Evolutionary conservation across 2,797 vertebrate genomes (phyloP).

Genomic region (Bradypodion ventrale): DNA sequence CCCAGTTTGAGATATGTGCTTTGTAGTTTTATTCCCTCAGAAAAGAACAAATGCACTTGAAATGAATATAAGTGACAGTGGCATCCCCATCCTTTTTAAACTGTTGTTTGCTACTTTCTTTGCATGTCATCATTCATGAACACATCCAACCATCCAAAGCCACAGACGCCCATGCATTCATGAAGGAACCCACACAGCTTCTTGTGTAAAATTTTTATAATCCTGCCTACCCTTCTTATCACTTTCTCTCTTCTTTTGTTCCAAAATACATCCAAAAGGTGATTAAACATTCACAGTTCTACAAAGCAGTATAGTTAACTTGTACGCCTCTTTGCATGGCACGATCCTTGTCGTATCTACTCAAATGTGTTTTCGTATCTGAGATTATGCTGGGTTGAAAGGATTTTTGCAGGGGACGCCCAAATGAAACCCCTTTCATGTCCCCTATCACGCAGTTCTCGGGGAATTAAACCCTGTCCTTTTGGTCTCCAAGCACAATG

Average conservation of each 20-base stretch:
- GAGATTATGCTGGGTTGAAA: too few species aligned
- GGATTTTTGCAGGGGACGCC: too few species aligned
- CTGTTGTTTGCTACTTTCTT: slow-evolving; percentile 58
- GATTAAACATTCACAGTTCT: slow-evolving; percentile 73
- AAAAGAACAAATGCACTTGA: slow-evolving; percentile 57
- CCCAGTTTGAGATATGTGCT: neutral
- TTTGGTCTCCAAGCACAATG: too few species aligned
- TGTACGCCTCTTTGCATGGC: slow-evolving; percentile 13
- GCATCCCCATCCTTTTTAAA: slow-evolving; percentile 55
- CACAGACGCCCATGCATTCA: slow-evolving; percentile 55
- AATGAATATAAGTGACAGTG: slow-evolving; percentile 51
- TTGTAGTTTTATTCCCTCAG: slow-evolving; percentile 19
- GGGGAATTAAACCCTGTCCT: too few species aligned
- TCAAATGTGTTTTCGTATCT: too few species aligned
- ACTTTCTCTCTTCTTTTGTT: slow-evolving; percentile 41
- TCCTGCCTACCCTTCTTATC: slow-evolving; percentile 65
- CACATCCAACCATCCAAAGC: slow-evolving; percentile 69
- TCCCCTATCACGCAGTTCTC: too few species aligned
- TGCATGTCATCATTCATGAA: slow-evolving; percentile 64
- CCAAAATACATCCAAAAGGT: slow-evolving; percentile 45
- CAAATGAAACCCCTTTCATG: too few species aligned
- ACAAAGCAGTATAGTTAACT: slow-evolving; percentile 71
- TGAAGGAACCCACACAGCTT: slow-evolving; percentile 60
- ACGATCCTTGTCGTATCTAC: neutral
- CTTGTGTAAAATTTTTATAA: slow-evolving; percentile 74